Evolutionary conservation across 2,113 vertebrate species (phyloP), one percentile per base, ranked within the genome.

Genomic region (Proteles cristata): DNA sequence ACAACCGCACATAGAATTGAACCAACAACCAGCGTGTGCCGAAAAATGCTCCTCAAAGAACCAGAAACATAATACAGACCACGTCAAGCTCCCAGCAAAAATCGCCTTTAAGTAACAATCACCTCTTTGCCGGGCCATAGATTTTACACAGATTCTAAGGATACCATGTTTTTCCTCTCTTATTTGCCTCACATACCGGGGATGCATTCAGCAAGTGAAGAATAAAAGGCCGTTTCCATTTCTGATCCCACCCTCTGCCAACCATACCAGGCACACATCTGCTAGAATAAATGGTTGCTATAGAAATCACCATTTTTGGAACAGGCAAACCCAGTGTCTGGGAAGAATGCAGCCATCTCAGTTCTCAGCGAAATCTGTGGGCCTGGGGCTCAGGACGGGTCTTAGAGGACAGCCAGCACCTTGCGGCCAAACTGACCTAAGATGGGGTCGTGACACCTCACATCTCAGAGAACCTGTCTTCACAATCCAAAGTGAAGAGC

Each of bases 231-330:
- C 96, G 90, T 97, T 98, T 98, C 97, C 98, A 98, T 98, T 98
- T 98, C 96, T 97, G 97, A 90, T 95, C 96, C 96, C 94, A 94
- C 95, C 96, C 93, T 98, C 97, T 97, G 97, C 98, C 98, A 98
- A 98, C 98, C 98, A 94, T 98, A 96, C 97, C 98, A 97, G 97
- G 97, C 98, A 98, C 98, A 98, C 98, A 98, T 98, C 98, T 98
- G 98, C 94, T 98, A 97, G 97, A 94, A 98, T 96, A 98, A 97
- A 96, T 96, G 98, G 98, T 98, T 98, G 97, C 98, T 90, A 98
- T 98, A 98, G 98, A 98, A 97, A 98, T 98, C 97, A 98, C 98
- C 97, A 97, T 97, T 98, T 98, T 97, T 98, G 98, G 97, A 98
- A 98, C 97, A 98, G 97, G 95, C 97, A 96, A 96, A 85, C 84